Evolutionary conservation across 2,888 invertebrate species (phyloP), one percentile per base, ranked within the genome.

Genomic region (Chrysina gloriosa): DNA sequence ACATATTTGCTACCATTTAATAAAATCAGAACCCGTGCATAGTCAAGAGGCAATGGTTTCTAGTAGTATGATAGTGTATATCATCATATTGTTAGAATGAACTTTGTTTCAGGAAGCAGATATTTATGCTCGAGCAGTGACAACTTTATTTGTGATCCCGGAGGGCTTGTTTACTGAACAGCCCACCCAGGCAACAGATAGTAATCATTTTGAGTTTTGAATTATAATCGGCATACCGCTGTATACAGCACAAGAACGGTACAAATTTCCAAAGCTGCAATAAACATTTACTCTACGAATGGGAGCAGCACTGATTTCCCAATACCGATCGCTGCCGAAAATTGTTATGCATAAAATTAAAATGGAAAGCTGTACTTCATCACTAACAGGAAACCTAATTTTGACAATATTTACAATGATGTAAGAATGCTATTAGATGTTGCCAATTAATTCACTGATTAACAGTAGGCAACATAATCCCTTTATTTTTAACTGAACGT

Each of bases 201-300:
- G 72, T 70, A 73, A 74, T 73, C 72, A 72, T 74, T 74, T 73
- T 73, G 67, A 73, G 72, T 74, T 75, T 74, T 75, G 75, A 75
- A 73, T 75, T 74, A 75, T 70, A 73, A 72, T 72, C 73, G 70
- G 69, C 70, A 68, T 70, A 69, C 66, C 65, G 69, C 61, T 61
- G 69, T 48, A 63, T 65, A 68, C 67, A 58, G 54, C 67, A 58
- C 69, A 65, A 70, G 66, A 65, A 70, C 68, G 65, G 69, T 70
- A 70, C 72, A 71, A 70, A 71, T 69, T 69, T 70, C 72, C 76
- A 75, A 74, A 76, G 76, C 75, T 76, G 73, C 76, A 76, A 75
- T 75, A 75, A 76, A 76, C 72, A 69, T 68, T 70, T 71, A 65
- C 68, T 72, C 71, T 72, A 72, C 69, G 68, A 70, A 65, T 45